phyloP scores from a whole-genome alignment of 2,797 vertebrate species.

The Tinamus major region DNA sequence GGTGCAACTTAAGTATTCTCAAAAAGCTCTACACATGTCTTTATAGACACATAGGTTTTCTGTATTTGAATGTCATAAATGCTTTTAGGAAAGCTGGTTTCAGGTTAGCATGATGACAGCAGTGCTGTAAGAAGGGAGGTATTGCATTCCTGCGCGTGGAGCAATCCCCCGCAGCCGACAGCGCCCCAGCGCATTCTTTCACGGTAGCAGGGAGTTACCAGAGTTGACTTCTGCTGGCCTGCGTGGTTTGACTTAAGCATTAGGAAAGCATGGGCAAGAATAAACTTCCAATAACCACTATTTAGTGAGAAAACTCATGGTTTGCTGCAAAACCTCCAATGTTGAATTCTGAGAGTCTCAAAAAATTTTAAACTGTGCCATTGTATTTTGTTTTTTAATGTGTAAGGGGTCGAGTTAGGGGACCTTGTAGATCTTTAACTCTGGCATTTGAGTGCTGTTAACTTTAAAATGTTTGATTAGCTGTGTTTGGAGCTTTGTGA shows the following conservation, averaged over 20 bases:
- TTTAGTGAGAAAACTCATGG: not conserved
- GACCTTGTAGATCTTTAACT: not conserved
- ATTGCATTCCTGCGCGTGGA: not conserved
- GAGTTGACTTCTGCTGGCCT: not conserved
- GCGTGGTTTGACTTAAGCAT: not conserved
- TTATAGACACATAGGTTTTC: not conserved
- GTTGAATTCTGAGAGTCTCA: not conserved
- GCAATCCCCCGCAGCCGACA: not conserved
- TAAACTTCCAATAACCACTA: not conserved
- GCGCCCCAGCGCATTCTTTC: not conserved
- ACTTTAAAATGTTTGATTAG: slow-evolving; percentile 1
- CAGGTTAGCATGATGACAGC: not conserved
- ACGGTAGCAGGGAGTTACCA: not conserved
- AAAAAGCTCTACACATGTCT: not conserved
- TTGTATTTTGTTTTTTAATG: not conserved
- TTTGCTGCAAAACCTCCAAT: not conserved
- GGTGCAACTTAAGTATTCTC: not conserved
- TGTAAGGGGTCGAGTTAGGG: not conserved
- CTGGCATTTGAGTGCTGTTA: not conserved
- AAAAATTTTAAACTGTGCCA: not conserved
- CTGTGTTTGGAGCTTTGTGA: not conserved
- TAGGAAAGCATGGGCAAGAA: not conserved
- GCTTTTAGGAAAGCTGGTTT: not conserved
- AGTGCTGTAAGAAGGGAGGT: not conserved
- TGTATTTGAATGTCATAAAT: not conserved